Percentiles rank a stretch among this genome's conserved stretches.
Evolutionary conservation across 2,113 vertebrate genomes (phyloP).

Genomic region (Percina caprodes): DNA sequence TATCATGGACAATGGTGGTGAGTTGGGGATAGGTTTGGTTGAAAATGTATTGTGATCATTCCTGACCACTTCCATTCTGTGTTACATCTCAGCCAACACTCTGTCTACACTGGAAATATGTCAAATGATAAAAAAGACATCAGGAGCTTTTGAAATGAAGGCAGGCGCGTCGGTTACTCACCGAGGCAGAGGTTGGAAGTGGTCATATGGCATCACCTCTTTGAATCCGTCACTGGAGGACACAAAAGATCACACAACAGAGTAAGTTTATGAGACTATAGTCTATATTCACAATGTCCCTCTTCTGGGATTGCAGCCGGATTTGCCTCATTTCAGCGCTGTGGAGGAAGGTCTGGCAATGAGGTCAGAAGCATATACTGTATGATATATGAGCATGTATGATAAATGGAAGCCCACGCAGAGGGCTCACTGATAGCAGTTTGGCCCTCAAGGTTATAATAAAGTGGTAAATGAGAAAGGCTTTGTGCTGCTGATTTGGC

Average conservation of each 20-base stretch:
- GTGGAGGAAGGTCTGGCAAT: too few relatives aligned
- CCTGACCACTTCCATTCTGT: background rate
- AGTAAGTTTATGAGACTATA: background rate
- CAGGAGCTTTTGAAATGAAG: background rate
- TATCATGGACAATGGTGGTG: too few relatives aligned
- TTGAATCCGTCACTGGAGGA: constrained; percentile 94
- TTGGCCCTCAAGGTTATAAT: constrained; percentile 4
- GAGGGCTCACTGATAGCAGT: background rate
- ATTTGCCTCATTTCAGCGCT: too few relatives aligned
- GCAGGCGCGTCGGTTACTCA: constrained; percentile 76
- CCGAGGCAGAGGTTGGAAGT: constrained; percentile 96
- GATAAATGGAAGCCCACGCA: background rate
- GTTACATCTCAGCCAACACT: background rate
- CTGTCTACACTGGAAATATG: constrained; percentile 1
- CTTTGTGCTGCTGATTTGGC: background rate
- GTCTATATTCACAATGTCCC: too few relatives aligned
- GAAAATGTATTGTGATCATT: too few relatives aligned
- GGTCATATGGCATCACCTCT: constrained; percentile 97
- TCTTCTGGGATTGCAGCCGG: too few relatives aligned
- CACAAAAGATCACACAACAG: constrained; percentile 28
- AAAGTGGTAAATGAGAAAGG: background rate
- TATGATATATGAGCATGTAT: background rate
- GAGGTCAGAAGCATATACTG: background rate
- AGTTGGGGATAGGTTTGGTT: too few relatives aligned
- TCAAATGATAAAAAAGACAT: background rate